Percentiles rank a stretch among this genome's conserved stretches.
These are phyloP conservation scores for Ornithoptera alexandrae DNA, from an alignment of 2,888 invertebrate genomes.

Conservation along the genomic window DNA sequence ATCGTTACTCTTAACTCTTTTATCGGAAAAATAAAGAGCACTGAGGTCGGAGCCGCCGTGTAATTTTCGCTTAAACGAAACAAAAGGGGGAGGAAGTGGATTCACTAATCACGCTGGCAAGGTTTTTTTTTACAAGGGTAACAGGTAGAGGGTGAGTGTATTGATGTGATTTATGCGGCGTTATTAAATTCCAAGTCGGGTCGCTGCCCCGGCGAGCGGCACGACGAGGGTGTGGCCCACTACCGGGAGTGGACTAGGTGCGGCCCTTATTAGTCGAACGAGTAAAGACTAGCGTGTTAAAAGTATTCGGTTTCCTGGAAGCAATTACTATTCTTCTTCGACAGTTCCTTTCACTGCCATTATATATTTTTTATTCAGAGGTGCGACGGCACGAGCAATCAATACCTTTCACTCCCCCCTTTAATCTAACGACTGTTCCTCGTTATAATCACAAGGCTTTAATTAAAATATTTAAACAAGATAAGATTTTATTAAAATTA, in stretches of 20 bases:
- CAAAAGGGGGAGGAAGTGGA: conserved; percentile 48
- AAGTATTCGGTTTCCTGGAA: conserved; percentile 27
- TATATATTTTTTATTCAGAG: background rate
- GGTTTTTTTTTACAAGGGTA: conserved; percentile 43
- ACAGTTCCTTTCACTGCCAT: background rate
- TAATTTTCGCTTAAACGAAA: conserved; percentile 37
- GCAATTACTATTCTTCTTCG: conserved; percentile 21
- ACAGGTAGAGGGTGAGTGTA: conserved; percentile 40
- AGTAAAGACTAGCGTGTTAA: conserved; percentile 36
- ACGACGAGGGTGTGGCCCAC: conserved; percentile 43
- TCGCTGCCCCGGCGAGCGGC: conserved; percentile 48
- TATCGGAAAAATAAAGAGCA: conserved; percentile 3
- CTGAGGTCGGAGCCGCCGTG: conserved; percentile 11
- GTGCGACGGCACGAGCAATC: background rate
- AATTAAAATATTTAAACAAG: too few species aligned
- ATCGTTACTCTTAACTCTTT: background rate
- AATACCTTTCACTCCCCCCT: background rate
- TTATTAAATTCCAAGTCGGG: conserved; percentile 68
- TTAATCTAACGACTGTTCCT: background rate
- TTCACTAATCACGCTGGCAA: conserved; percentile 48
- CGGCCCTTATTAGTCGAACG: conserved; percentile 44
- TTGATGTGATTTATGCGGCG: conserved; percentile 56
- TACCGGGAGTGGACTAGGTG: conserved; percentile 52
- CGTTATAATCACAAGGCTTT: background rate
- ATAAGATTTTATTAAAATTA: too few species aligned